phyloP scores from a whole-genome alignment of 2,113 vertebrate genomes.

The Osmerus eperlanus region DNA sequence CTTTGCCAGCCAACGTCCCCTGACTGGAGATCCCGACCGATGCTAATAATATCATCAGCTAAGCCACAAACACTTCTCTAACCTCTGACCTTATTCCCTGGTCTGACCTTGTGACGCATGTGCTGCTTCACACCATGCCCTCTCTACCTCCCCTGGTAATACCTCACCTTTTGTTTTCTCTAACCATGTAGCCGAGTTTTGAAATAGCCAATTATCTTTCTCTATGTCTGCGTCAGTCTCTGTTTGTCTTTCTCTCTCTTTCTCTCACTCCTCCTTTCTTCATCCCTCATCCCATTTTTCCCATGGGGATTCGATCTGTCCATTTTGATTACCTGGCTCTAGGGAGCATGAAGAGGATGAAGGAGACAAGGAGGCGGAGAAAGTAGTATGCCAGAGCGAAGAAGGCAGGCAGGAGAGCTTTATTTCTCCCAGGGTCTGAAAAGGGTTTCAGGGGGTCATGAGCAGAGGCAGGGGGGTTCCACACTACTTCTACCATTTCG shows the following conservation, averaged over 20 bases:
- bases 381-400: slow-evolving; percentile 25
- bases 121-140: not conserved
- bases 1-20: not conserved
- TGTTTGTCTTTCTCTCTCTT: not conserved
- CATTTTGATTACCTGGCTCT: slow-evolving; percentile 22
- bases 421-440: not conserved
- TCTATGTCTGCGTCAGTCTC: not conserved
- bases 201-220: not conserved
- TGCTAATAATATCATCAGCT: slow-evolving; percentile 46
- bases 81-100: slow-evolving; percentile 45
- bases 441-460: not conserved
- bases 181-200: not conserved
- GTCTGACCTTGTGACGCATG: not conserved
- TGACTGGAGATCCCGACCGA: not conserved
- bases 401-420: slow-evolving; percentile 14
- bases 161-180: slow-evolving; percentile 1
- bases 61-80: slow-evolving; percentile 11
- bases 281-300: not conserved
- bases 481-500: too few relatives aligned
- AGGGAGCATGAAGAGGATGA: slow-evolving; percentile 30
- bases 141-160: slow-evolving; percentile 9
- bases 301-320: not conserved
- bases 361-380: slow-evolving; percentile 34
- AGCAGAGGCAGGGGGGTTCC: not conserved
- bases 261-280: not conserved